Evolutionary conservation across 2,888 invertebrate species (phyloP), one percentile per base, ranked within the genome.

Genomic region (Troides aeacus): DNA sequence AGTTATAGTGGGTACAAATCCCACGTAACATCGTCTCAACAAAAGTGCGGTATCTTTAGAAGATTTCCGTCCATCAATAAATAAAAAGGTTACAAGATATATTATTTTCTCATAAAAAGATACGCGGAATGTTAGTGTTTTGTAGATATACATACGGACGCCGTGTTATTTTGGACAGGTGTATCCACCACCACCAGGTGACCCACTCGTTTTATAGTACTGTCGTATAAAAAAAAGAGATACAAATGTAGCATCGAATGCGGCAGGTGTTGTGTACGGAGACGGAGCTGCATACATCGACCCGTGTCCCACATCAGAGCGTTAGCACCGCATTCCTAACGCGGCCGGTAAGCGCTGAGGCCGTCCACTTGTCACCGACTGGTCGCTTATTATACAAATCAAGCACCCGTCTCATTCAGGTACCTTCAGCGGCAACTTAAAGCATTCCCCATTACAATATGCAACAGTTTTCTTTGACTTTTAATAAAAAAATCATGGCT

Each of bases 301-400:
- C 30, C 64, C n/a, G 23, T 62, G 69, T 60, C 71, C 63, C 61
- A 68, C 71, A 68, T 72, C 63, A 64, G 59, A 69, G 69, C 59
- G 39, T 57, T 57, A 74, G 71, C 76, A 73, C 82, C 78, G 85
- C 89, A 89, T 90, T 88, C 90, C 86, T 81, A 82, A 87, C 87
- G 86, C 86, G 87, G 87, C 83, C 77, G 80, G 78, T 78, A 80
- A 81, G 79, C 79, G 75, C 77, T 75, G 72, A 87, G 88, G 87
- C 84, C 85, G 82, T 73, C 58, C 53, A 39, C 62, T 66, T 65
- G 50, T 57, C 69, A 42, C 21, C 58, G 39, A 39, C 62, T 66
- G 57, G 50, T 57, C 69, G 56, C 21, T 59, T 63, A 23, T 53
- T 64, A 60, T 60, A 61, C 64, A 30, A 64, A 57, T 64, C 53